These are phyloP conservation scores for Synanthedon myopaeformis DNA, from an alignment of 2,888 invertebrate genomes.

Conservation along the genomic window DNA sequence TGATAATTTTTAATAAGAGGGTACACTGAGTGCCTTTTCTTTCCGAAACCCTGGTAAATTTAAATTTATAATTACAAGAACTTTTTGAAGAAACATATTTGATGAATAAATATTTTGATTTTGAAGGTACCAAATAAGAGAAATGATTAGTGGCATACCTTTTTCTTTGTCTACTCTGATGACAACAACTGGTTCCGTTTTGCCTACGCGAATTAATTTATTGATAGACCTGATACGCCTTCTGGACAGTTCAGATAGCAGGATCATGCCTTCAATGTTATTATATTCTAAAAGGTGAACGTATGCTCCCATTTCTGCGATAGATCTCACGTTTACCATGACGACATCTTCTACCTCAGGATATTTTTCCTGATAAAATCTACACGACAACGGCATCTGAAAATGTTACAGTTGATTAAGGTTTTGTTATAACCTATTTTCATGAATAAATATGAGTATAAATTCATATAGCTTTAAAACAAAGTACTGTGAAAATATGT, in stretches of 20 bases:
- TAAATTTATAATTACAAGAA: too few species aligned
- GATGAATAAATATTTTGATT: too few species aligned
- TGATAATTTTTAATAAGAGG: too few species aligned
- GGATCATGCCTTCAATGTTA: constrained; percentile 99
- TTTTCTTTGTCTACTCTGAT: constrained; percentile 99
- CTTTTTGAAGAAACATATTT: too few species aligned
- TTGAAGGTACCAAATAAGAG: too few species aligned
- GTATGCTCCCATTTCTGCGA: constrained; percentile 99
- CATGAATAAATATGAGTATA: constrained; percentile 9
- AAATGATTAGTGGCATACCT: constrained; percentile 65
- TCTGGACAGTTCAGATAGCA: constrained; percentile 96
- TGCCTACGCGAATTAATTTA: constrained; percentile 97
- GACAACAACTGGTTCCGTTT: constrained; percentile 98
- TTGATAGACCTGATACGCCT: constrained; percentile 99
- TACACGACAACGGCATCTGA: constrained; percentile 90
- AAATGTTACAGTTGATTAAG: constrained; percentile 12
- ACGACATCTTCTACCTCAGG: constrained; percentile 99
- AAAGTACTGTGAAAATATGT: background rate
- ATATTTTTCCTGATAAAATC: constrained; percentile 97
- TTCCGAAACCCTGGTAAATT: too few species aligned
- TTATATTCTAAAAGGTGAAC: constrained; percentile 98
- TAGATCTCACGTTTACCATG: constrained; percentile 97
- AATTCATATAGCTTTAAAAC: background rate
- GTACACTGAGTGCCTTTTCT: too few species aligned
- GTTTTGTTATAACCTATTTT: constrained; percentile 38